A percentile compares a stretch with the other conserved stretches of the same genome.
These are phyloP conservation scores for Altica lythri DNA, from an alignment of 2,888 invertebrate genomes.

Conservation along the genomic window DNA sequence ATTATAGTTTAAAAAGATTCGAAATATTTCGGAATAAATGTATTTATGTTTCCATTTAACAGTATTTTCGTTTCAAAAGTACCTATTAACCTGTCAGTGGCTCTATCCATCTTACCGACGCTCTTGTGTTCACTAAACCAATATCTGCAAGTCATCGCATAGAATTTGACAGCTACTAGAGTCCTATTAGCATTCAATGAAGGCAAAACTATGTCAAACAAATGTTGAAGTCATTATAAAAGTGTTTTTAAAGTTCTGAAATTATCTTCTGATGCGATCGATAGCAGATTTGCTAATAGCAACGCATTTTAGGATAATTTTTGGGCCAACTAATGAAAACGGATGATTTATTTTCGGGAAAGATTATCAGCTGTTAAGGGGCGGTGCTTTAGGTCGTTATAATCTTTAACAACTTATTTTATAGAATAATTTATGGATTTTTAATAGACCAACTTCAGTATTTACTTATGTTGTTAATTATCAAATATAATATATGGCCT, in stretches of 20 bases:
- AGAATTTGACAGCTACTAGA: constrained; percentile 37
- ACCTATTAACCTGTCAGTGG: constrained; percentile 23
- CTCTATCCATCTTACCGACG: constrained; percentile 13
- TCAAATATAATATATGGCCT: too few relatives aligned
- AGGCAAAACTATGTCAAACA: constrained; percentile 29
- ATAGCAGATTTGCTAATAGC: constrained; percentile 19
- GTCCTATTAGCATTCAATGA: constrained; percentile 34
- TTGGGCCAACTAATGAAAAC: constrained; percentile 12
- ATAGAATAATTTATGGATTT: constrained; percentile 19
- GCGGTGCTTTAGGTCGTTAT: constrained; percentile 19
- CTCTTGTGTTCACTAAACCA: constrained; percentile 24
- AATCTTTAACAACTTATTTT: constrained; percentile 22
- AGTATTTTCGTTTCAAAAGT: constrained; percentile 4
- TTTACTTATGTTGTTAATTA: too few relatives aligned
- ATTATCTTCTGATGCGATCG: constrained; percentile 8
- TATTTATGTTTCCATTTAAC: too few relatives aligned
- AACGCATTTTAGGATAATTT: constrained; percentile 17
- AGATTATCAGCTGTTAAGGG: constrained; percentile 15
- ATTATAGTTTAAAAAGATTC: too few relatives aligned
- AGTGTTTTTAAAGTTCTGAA: constrained; percentile 8
- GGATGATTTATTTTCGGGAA: constrained; percentile 23
- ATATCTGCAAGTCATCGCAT: constrained; percentile 42
- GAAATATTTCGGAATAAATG: too few relatives aligned
- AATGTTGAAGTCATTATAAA: constrained; percentile 33
- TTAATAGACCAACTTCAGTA: too few relatives aligned